Evolutionary conservation across 2,888 invertebrate species (phyloP), one percentile per base, ranked within the genome.

Genomic region (Hirtodrosophila duncani): DNA sequence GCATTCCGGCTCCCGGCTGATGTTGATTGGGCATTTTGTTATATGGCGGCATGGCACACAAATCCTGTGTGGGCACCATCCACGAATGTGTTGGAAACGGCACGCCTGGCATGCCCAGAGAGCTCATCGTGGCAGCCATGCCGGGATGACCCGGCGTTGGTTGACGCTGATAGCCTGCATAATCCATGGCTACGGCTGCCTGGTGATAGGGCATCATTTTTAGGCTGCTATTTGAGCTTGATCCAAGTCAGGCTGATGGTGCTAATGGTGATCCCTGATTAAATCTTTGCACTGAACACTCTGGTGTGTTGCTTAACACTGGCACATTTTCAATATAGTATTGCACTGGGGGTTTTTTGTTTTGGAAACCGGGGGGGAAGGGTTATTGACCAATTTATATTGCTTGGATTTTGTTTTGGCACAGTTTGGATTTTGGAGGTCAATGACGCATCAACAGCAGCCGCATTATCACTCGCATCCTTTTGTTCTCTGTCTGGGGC

Each of bases 81-180:
- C 96, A 96, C 90, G 95, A 95, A 91, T 96, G 95, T 87, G 94
- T 93, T n/a, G n/a, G n/a, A 91, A 95, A 96, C 85, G 95, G 92
- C 87, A 81, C 90, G 50, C 83, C 67, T 4, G 83, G 51, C 84
- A 90, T 89, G 70, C 91, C 91, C 88, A 90, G 88, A 77, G 87
- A 83, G 67, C 90, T 89, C 84, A 86, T 85, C 17, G 81, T 72
- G 21, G 75, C 39, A 9, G 77, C 71, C 87, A 87, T 87, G 38
- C 85, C 83, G 1, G 85, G 85, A 65, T 86, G 85, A 3, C 83
- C 84, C 17, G 83, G 72, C 38, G 85, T 82, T 87, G 83, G 80
- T 57, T 91, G 90, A 87, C 91, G 89, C 88, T 91, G 89, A 89
- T 89, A 89, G 63, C 89, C 92, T 82, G 92, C 92, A 88, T 92